Evolutionary conservation across 2,888 invertebrate species (phyloP).

Genomic region (Pollenia angustigena): DNA sequence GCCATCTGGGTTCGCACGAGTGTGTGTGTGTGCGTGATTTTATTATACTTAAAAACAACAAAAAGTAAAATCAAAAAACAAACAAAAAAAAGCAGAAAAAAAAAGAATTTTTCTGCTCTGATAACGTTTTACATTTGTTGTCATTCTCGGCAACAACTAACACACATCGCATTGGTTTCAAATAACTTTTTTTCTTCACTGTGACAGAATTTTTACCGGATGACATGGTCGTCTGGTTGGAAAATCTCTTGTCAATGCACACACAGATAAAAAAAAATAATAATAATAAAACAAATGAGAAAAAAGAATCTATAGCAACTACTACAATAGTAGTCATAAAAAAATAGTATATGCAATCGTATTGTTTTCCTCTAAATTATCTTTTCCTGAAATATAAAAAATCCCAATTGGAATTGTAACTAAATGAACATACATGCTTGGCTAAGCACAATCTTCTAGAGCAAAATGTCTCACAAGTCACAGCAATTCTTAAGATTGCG

Average conservation of each 20-base stretch:
- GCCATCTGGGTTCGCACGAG: background rate
- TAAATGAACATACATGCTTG: background rate
- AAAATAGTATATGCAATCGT: constrained; percentile 62
- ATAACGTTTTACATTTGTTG: constrained; percentile 74
- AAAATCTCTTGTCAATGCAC: constrained; percentile 73
- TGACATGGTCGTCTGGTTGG: constrained; percentile 73
- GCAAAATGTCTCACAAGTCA: background rate
- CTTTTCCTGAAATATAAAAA: constrained; percentile 27
- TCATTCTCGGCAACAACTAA: constrained; percentile 67
- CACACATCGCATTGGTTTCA: constrained; percentile 54
- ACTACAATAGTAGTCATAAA: constrained; percentile 29
- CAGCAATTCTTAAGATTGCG: background rate
- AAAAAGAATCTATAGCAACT: constrained; percentile 24
- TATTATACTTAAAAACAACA: constrained; percentile 14
- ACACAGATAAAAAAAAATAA: constrained; percentile 8
- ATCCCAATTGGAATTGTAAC: constrained; percentile 52
- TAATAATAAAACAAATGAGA: constrained; percentile 37
- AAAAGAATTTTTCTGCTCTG: constrained; percentile 74
- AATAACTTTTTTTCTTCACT: constrained; percentile 37
- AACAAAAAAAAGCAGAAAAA: background rate
- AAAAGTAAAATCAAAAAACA: background rate
- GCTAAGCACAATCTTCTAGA: constrained; percentile 1
- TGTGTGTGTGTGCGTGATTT: constrained; percentile 9
- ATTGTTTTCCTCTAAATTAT: constrained; percentile 64
- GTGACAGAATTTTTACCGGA: constrained; percentile 69